phyloP scores from a whole-genome alignment of 2,797 vertebrate genomes.

The Mastacembelus armatus region DNA sequence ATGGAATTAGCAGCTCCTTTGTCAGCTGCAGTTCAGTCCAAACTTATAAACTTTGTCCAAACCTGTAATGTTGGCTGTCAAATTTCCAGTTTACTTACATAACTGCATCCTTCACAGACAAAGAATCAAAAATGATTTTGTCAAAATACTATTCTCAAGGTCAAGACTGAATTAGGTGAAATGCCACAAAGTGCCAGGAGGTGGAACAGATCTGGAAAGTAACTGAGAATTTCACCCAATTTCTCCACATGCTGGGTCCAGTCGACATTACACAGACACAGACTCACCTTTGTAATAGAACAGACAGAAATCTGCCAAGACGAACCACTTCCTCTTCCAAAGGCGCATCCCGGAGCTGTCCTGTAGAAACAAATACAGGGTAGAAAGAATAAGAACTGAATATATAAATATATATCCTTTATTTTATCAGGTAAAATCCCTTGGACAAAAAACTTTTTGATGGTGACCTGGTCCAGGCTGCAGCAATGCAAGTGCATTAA shows the following conservation, averaged over 20 bases:
- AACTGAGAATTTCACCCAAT: not conserved
- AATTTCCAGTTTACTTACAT: not conserved
- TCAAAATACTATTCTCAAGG: no score
- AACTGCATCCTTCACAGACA: not conserved
- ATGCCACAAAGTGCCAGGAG: no score
- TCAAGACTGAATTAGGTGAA: no score
- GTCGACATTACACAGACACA: not conserved
- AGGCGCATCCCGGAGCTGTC: slow-evolving; percentile 97
- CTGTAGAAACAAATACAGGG: slow-evolving; percentile 74
- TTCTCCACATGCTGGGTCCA: not conserved
- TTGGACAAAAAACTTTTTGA: no score
- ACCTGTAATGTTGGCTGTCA: not conserved
- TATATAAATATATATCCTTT: no score
- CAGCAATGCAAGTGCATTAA: no score
- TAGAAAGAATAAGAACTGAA: slow-evolving; percentile 10
- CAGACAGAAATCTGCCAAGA: slow-evolving; percentile 94
- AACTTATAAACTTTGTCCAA: not conserved
- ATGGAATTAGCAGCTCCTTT: slow-evolving; percentile 31
- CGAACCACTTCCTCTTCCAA: slow-evolving; percentile 98
- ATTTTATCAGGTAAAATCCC: no score
- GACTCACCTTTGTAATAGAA: slow-evolving; percentile 98
- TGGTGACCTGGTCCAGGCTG: no score
- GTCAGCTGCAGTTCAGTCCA: slow-evolving; percentile 32
- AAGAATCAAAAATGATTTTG: not conserved
- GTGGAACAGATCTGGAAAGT: not conserved